phyloP scores from a whole-genome alignment of 2,797 vertebrate species.

The Tragelaphus oryx region DNA sequence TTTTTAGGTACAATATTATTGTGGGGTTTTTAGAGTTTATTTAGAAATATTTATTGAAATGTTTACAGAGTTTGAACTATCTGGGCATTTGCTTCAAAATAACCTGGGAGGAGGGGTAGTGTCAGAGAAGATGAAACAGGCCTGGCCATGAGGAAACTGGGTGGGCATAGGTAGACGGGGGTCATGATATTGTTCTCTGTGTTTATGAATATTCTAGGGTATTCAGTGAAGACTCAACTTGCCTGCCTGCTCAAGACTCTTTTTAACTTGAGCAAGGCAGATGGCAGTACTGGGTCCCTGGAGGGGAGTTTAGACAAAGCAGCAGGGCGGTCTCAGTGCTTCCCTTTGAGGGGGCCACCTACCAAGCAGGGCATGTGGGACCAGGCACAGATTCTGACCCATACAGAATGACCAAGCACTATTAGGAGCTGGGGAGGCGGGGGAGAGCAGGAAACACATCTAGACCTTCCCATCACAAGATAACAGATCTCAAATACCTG shows the following conservation, averaged over 20 bases:
- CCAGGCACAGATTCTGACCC: not conserved
- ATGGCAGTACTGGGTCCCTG: not conserved
- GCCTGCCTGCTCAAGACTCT: not conserved
- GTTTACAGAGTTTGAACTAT: not conserved
- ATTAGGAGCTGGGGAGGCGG: rapidly evolving
- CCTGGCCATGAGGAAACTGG: not conserved
- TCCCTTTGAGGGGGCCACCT: not conserved
- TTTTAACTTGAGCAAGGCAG: not conserved
- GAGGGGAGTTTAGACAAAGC: not conserved
- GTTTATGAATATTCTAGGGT: not conserved
- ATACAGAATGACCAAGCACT: rapidly evolving
- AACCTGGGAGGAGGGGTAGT: not conserved
- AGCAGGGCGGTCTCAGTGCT: rapidly evolving
- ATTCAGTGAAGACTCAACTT: not conserved
- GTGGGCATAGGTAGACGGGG: rapidly evolving
- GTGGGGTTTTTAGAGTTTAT: not conserved
- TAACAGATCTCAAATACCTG: not conserved
- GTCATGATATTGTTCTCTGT: not conserved
- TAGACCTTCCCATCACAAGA: not conserved
- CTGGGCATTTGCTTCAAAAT: not conserved
- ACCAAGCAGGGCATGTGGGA: not conserved
- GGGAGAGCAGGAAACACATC: not conserved
- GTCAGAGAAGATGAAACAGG: not conserved
- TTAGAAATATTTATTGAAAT: not conserved
- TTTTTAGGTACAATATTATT: not conserved